Base-by-base conservation (phyloP, 2,113 vertebrate genomes). In the Phaethornis superciliosus region DNA sequence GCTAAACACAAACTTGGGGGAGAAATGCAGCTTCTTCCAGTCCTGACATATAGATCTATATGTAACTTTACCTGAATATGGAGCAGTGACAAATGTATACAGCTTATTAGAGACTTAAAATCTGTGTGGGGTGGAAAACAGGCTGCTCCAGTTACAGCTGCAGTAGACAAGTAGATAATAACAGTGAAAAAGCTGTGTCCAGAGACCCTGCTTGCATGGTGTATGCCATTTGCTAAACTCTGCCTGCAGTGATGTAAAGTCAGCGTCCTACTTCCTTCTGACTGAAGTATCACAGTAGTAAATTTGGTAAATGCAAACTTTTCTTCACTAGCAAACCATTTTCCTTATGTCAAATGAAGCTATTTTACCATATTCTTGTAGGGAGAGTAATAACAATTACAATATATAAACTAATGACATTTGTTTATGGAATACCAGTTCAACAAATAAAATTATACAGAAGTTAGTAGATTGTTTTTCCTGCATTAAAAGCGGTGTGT, bases 1-100 rank as follows among this genome's bases (percentile, higher is more conserved):
- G 42, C 44, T 44, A 23, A 83, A 60, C 4, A 19, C 27, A 35
- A 37, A 27, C 9, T 71, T 27, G 2, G 15, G 17, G 20, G 52
- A 49, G 42, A 77, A 59, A 76, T 4, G 30, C 42, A n/a, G 24
- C 64, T 77, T 49, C 64, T 89, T 37, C 40, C 52, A 5, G 20
- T 44, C 37, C 32, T 3, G 27, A 27, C 23, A 1, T 32, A 12
- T 1, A 1, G 27, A 64, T 10, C n/a, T 62, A 0, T 11, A 11
- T 17, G 17, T 5, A 64, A 42, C 65, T 55, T 19, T 32, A 21
- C 7, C 40, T 77, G 35, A n/a, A 26, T 54, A 23, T 12, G 40
- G 51, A 51, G 26, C 40, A 37, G 33, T 24, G 49, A 68, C 15
- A 81, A 71, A 33, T 26, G 16, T 12, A 9, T 7, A 7, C 9